Base-by-base conservation (phyloP, 2,888 invertebrate genomes). In the Volucella inflata region DNA sequence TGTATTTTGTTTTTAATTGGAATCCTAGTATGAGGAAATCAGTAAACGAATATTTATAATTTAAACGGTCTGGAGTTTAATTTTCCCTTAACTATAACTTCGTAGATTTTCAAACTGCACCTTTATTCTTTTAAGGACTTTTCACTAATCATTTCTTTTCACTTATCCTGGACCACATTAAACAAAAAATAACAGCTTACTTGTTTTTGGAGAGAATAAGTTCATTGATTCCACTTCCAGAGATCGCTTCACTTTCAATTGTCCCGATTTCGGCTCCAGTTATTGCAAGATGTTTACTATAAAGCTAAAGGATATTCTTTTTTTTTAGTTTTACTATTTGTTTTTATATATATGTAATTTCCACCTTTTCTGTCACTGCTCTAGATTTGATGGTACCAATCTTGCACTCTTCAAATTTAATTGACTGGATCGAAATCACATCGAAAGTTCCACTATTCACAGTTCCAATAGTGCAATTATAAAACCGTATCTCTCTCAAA, bases 211-310 rank as follows among this genome's bases (percentile, higher is more conserved):
- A 87, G n/a, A 92, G 87, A 16, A 90, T 89, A 4, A 92, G 76
- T 50, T 88, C 90, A 17, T 89, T 88, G 8, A 92, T 92, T 71
- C 92, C 92, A 80, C 91, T 91, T 21, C 91, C 91, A 71, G 88
- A 89, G 67, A 92, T 91, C 1, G 92, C 92, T 76, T 91, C 88
- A 30, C 89, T 90, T 57, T 92, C 91, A 46, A 92, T 92, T 10
- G 88, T 89, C 6, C 90, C 90, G 17, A 92, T 92, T 44, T 88
- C 88, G 11, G 90, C 90, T 76, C 89, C 89, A 36, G 90, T 90
- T 70, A 92, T 90, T 17, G 90, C 90, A 2, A 92, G 89, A 60
- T 90, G 89, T 3, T 90, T 87, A 70, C 92, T 91, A 11, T 87
- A 87, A 38, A 90, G 88, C 91, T 91, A 62, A 87, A 71, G 62